These are phyloP conservation scores for Kradibia gibbosae DNA, from an alignment of 1,140 invertebrate species.

Conservation along the genomic window DNA sequence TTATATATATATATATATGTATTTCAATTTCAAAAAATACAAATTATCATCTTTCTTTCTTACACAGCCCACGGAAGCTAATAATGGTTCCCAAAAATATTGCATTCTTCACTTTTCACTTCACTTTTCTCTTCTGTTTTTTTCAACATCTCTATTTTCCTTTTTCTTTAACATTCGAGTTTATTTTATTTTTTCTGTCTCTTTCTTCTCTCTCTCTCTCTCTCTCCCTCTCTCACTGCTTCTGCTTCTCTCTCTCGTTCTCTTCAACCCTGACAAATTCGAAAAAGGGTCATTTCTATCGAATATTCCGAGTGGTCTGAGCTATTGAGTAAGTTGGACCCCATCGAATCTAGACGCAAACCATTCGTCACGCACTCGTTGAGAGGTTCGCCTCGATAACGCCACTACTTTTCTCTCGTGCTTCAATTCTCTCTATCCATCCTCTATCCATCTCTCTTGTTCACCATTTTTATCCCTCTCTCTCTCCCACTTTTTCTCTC, in stretches of 20 bases:
- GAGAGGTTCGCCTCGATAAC: slow-evolving; percentile 71
- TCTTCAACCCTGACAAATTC: slow-evolving; percentile 41
- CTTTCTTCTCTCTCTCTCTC: not conserved
- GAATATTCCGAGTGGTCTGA: slow-evolving; percentile 63
- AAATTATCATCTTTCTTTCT: slow-evolving; percentile 35
- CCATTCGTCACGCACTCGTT: slow-evolving; percentile 72
- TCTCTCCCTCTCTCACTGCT: not conserved
- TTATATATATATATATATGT: too few relatives aligned
- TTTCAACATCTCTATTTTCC: not conserved
- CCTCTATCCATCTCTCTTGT: slow-evolving; percentile 39
- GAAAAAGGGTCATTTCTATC: slow-evolving; percentile 62
- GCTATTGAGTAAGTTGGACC: slow-evolving; percentile 53
- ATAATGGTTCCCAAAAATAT: slow-evolving; percentile 45
- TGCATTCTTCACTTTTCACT: slow-evolving; percentile 29
- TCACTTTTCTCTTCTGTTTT: slow-evolving; percentile 11
- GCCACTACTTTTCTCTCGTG: slow-evolving; percentile 50
- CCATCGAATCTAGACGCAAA: slow-evolving; percentile 63
- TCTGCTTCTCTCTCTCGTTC: slow-evolving; percentile 1
- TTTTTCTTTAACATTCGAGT: not conserved
- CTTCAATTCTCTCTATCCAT: not conserved
- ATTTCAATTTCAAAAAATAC: slow-evolving; percentile 8
- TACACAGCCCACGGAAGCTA: slow-evolving; percentile 53
- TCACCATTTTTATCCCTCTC: slow-evolving; percentile 42
- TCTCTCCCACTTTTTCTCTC: slow-evolving; percentile 43
- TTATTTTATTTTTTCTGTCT: too few relatives aligned